Evolutionary conservation across 1,140 invertebrate genomes (phyloP).

Genomic region (Drosophila pandora): DNA sequence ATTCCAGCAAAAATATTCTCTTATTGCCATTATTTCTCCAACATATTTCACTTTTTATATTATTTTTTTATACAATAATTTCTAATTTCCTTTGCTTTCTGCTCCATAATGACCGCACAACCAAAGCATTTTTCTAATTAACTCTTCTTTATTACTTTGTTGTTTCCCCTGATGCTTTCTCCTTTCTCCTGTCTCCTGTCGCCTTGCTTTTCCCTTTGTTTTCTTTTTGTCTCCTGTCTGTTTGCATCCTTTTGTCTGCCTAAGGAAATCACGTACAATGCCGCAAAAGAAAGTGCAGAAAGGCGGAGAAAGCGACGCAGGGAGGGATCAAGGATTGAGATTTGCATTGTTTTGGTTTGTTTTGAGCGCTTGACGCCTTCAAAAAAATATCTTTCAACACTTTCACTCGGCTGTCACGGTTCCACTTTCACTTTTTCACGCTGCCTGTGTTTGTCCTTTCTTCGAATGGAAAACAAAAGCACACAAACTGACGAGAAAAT

Average conservation of each 20-base stretch:
- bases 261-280: conserved; percentile 37
- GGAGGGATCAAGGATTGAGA: conserved; percentile 21
- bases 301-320: not conserved
- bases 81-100: not conserved
- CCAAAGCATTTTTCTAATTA: conserved; percentile 40
- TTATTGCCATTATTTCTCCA: not conserved
- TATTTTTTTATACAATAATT: conserved; percentile 8
- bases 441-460: not conserved
- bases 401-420: conserved; percentile 20
- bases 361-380: conserved; percentile 33
- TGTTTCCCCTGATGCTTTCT: conserved; percentile 9
- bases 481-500: conserved; percentile 2
- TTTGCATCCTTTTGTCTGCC: conserved; percentile 38
- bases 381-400: conserved; percentile 32
- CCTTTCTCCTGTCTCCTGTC: not conserved
- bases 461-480: conserved; percentile 12
- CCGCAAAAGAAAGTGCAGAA: conserved; percentile 7
- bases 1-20: not conserved
- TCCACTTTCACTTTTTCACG: not conserved
- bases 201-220: not conserved
- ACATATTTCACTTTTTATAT: not conserved
- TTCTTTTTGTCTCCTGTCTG: conserved; percentile 8
- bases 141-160: conserved; percentile 40
- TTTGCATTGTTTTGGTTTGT: conserved; percentile 46
- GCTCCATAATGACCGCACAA: conserved; percentile 8